Base-by-base conservation (phyloP, 2,888 invertebrate genomes). In the Pammene fasciana region DNA sequence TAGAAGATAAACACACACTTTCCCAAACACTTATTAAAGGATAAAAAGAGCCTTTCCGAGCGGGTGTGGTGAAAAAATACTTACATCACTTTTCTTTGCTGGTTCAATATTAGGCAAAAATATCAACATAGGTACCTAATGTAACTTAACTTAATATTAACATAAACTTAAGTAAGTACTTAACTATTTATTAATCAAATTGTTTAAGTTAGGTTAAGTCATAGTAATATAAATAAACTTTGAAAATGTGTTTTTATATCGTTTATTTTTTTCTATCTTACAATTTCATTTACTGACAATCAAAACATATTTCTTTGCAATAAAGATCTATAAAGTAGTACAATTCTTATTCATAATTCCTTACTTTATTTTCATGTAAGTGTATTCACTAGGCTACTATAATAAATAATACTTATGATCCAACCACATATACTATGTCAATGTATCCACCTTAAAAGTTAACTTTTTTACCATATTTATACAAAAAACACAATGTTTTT, bases 391-490 rank as follows among this genome's bases (percentile, higher is more conserved):
- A 67, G 64, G 72, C 76, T 75, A 78, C 80, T 80, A 81, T 83
- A 87, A 87, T 87, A 87, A 86, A 86, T 87, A 85, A 82, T 78
- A 56, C 80, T 82, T 83, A 82, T 68, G 18, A 61, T 65, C 36
- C 52, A 60, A 68, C 68, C 66, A 46, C 57, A 57, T 56, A 57
- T 14, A 13, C 7, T 38, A 36, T 16, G 10, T 16, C 46, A 34
- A 16, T 18, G 43, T 48, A 38, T 18, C 48, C 14, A 48, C 26
- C 36, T 48, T 48, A 46, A 14, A 26, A 36, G 26, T 36, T 34
- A 16, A 48, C 14, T 60, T 13, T 13, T n/a, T 59, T 59, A 26
- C 43, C 13, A 13, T 54, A n/a, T 34, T 34, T n/a, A 54, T n/a
- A 26, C 13, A 5, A n/a, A n/a, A 26, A 34, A 18, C 11, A 50